Evolutionary conservation across 2,888 invertebrate species (phyloP).

Genomic region (Diogma glabrata): DNA sequence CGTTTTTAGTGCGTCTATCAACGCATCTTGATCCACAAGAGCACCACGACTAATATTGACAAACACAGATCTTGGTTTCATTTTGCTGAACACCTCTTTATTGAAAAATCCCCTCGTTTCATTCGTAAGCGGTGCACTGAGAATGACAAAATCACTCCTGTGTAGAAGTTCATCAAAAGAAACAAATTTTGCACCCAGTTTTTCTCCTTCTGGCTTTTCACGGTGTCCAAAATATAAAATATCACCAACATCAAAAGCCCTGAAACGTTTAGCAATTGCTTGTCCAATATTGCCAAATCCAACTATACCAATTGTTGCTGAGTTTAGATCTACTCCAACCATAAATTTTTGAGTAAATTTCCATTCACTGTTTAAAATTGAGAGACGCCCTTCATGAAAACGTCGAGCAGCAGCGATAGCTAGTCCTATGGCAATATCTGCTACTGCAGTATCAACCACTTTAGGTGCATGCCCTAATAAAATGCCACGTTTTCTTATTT

Average conservation of each 20-base stretch:
- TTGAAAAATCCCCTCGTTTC: slow-evolving; percentile 58
- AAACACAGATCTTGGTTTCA: slow-evolving; percentile 61
- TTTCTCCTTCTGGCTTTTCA: slow-evolving; percentile 50
- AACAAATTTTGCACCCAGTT: slow-evolving; percentile 48
- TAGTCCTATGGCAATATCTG: slow-evolving; percentile 70
- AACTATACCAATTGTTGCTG: slow-evolving; percentile 69
- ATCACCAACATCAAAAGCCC: slow-evolving; percentile 56
- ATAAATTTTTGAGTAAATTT: slow-evolving; percentile 52
- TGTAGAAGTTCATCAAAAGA: slow-evolving; percentile 50
- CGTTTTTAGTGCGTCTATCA: slow-evolving; percentile 62
- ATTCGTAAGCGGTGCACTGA: slow-evolving; percentile 49
- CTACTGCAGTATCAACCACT: slow-evolving; percentile 64
- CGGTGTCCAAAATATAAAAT: slow-evolving; percentile 66
- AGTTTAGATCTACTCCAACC: slow-evolving; percentile 65
- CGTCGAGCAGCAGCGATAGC: slow-evolving; percentile 64
- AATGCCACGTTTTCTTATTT: slow-evolving; percentile 57
- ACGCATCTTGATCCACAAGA: slow-evolving; percentile 65
- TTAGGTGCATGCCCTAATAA: slow-evolving; percentile 69
- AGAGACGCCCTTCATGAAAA: slow-evolving; percentile 59
- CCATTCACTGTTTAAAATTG: slow-evolving; percentile 56
- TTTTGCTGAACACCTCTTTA: slow-evolving; percentile 50
- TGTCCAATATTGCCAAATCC: slow-evolving; percentile 75
- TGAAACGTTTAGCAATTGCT: slow-evolving; percentile 57
- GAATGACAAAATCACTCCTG: slow-evolving; percentile 60
- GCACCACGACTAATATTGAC: slow-evolving; percentile 61